Evolutionary conservation across 2,888 invertebrate genomes (phyloP).

Genomic region (Sphecodes monilicornis): DNA sequence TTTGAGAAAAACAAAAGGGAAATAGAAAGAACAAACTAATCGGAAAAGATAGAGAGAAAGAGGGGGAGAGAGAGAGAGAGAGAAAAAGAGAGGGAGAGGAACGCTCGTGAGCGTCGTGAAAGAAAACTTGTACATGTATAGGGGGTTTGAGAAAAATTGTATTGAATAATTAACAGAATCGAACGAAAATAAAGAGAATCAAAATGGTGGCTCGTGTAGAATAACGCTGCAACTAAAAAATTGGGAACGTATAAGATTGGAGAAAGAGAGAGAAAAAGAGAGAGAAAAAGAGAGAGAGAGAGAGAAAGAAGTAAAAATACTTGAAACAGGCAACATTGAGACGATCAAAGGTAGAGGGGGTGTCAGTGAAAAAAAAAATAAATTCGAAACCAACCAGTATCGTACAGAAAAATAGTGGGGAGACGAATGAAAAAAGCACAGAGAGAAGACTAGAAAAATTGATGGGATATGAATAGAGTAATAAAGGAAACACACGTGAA

Average conservation of each 20-base stretch:
- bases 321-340: slow-evolving; percentile 86
- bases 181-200: slow-evolving; percentile 82
- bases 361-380: slow-evolving; percentile 72
- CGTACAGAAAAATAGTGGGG: slow-evolving; percentile 43
- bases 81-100: not conserved
- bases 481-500: not conserved
- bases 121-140: slow-evolving; percentile 70
- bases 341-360: slow-evolving; percentile 84
- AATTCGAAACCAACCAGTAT: slow-evolving; percentile 44
- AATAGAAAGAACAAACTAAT: not conserved
- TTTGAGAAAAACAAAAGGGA: not conserved
- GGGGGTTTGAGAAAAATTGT: slow-evolving; percentile 73
- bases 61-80: not conserved
- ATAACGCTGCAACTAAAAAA: slow-evolving; percentile 57
- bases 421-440: slow-evolving; percentile 47
- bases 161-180: slow-evolving; percentile 71
- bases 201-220: slow-evolving; percentile 78
- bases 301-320: slow-evolving; percentile 70
- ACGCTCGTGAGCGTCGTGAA: slow-evolving; percentile 72
- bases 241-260: slow-evolving; percentile 80
- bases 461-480: too few relatives aligned
- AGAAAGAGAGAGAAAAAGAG: slow-evolving; percentile 84
- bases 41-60: not conserved
- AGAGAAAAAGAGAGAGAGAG: not conserved
- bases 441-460: not conserved